Base-by-base conservation (phyloP, 2,888 invertebrate species). In the Mythimna pallens region DNA sequence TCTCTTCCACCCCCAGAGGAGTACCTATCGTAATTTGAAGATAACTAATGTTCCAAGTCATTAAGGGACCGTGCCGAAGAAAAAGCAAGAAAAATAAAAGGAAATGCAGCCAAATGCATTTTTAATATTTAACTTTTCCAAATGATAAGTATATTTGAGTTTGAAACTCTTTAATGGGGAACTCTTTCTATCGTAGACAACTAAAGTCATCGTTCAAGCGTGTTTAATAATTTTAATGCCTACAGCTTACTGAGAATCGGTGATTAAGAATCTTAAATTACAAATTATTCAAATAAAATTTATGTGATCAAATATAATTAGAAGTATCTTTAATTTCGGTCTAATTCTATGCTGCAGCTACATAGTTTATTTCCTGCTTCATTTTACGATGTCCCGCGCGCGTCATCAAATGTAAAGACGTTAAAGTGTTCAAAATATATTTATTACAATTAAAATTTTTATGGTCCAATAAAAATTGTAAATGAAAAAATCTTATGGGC, bases 1-100 rank as follows among this genome's bases (percentile, higher is more conserved):
- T 86, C 88, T 87, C 88, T 87, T 81, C 88, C 85, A 87, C 88
- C 90, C 86, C 87, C 88, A 90, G 90, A 68, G 65, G 89, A 80
- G 82, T 91, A 93, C 93, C 93, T 95, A 95, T 93, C 94, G 93
- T 93, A 93, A 94, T 95, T 94, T 94, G 89, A 91, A 95, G 96
- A 96, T 96, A 95, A 95, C 93, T 95, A 96, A 96, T 96, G 96
- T 91, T 79, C 84, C 77, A 78, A 91, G 94, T 94, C 96, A 94
- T 96, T 95, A 96, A 93, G 93, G 92, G 90, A 83, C 88, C 66
- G 73, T 86, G 82, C 87, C 88, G 87, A 89, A 89, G 89, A 87
- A 89, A 91, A 90, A 88, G 86, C 84, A 83, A 84, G 87, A 75
- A 83, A 76, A 79, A 73, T 75, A 63, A 71, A 74, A 76, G 87